phyloP scores from a whole-genome alignment of 2,888 invertebrate species.

The Stenodera caucasica region DNA sequence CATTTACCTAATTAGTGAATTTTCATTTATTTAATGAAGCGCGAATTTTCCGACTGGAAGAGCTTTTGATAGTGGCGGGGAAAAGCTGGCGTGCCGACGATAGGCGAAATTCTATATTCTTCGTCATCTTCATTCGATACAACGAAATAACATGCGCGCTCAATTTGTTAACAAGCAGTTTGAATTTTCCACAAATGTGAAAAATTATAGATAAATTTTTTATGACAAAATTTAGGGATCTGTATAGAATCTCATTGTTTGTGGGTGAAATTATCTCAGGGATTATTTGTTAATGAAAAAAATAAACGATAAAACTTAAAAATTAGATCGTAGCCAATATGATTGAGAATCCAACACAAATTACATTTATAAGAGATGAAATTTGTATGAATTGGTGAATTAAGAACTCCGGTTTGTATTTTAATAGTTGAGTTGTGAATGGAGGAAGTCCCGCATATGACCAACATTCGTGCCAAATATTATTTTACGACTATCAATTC shows the following conservation, averaged over 20 bases:
- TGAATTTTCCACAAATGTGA: slow-evolving; percentile 1
- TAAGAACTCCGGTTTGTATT: not conserved
- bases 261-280: no score
- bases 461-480: slow-evolving; percentile 15
- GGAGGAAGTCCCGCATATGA: slow-evolving; percentile 14
- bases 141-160: slow-evolving; percentile 34
- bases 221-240: no score
- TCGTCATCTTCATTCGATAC: slow-evolving; percentile 29
- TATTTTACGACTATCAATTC: not conserved
- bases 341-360: no score
- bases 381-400: not conserved
- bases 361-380: not conserved
- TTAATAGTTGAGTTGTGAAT: slow-evolving; percentile 17
- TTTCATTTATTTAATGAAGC: not conserved
- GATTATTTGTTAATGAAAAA: no score
- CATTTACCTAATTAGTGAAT: not conserved
- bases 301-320: no score
- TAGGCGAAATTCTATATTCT: slow-evolving; percentile 27
- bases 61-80: not conserved
- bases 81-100: slow-evolving; percentile 24
- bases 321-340: not conserved
- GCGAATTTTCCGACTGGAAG: not conserved
- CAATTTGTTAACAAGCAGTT: slow-evolving; percentile 16
- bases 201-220: no score
- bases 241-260: no score